Evolutionary conservation across 35 echinoderm and acorn worm species (phyloP), one percentile per base, ranked within the genome.

Genomic region (Lytechinus pictus): DNA sequence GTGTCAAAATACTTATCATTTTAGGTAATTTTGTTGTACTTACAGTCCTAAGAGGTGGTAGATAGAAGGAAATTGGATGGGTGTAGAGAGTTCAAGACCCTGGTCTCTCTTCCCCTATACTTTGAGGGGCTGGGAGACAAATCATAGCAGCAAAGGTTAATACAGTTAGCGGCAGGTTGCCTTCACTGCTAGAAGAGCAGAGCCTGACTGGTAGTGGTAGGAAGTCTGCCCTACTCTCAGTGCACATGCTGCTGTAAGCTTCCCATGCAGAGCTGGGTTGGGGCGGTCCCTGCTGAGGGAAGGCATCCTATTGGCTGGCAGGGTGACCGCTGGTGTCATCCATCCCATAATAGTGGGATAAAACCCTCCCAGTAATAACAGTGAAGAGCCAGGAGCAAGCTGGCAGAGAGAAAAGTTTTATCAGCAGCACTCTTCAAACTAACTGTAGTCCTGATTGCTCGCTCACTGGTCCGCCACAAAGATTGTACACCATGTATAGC

Each of bases 401-500:
- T 93, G 5, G 54, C 92, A 2, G 52, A 54, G 52, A 54, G 88
- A 52, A 93, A 93, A 93, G 92, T 93, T 93, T 44, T 27, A 53
- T 55, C 92, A 55, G 92, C 92, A 55, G 13, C 55, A 28, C 53
- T 54, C 88, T 90, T 93, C 55, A 54, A 93, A 93, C 88, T 13
- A 33, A 28, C 92, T 93, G 92, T 93, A 93, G 55, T 56, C 92
- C 54, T 55, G 92, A 93, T 53, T 55, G 92, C 92, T 93, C 53
- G 92, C 92, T 93, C 88, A 54, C 88, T 93, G 92, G 92, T 93
- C 54, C 55, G 13, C 53, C 92, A 93, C 92, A 93, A 55, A 93
- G 92, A 93, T 93, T 93, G 92, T 93, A 93, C 92, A 57, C 55
- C 92, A 93, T 93, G 92, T 93, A 93, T 93, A 93, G 92, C 92